These are phyloP conservation scores for Thaleichthys pacificus DNA, from an alignment of 2,797 vertebrate species.

Conservation along the genomic window DNA sequence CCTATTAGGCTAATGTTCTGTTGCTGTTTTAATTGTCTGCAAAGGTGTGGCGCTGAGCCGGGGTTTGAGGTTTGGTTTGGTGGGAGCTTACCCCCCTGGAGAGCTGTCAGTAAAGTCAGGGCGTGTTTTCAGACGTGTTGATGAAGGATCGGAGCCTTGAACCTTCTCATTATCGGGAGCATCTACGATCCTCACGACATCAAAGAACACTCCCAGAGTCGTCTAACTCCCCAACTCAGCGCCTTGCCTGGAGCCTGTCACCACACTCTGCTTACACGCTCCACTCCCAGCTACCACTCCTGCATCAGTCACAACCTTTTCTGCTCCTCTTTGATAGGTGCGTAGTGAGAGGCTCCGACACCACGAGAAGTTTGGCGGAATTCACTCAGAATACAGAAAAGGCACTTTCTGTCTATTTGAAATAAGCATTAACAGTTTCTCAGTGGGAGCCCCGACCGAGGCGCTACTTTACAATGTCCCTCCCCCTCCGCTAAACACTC, in stretches of 20 bases:
- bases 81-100: slow-evolving; percentile 32
- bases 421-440: neutral
- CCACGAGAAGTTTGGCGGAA: neutral
- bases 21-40: slow-evolving; percentile 28
- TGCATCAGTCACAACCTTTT: slow-evolving; percentile 35
- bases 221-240: slow-evolving; percentile 54
- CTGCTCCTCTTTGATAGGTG: neutral
- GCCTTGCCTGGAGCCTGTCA: slow-evolving; percentile 18
- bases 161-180: slow-evolving; percentile 60
- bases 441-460: neutral
- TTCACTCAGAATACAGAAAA: neutral
- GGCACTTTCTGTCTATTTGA: neutral
- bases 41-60: neutral
- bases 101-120: slow-evolving; percentile 40
- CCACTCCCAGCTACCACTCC: slow-evolving; percentile 7
- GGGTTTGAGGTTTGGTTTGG: neutral
- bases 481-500: too few species aligned
- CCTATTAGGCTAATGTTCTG: slow-evolving; percentile 7
- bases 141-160: slow-evolving; percentile 45
- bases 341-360: neutral
- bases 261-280: slow-evolving; percentile 36
- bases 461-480: too few species aligned
- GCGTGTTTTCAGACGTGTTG: slow-evolving; percentile 31
- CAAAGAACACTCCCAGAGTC: slow-evolving; percentile 58
- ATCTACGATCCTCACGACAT: slow-evolving; percentile 42